Base-by-base conservation (phyloP, 1,140 invertebrate species). In the Ips typographus region DNA sequence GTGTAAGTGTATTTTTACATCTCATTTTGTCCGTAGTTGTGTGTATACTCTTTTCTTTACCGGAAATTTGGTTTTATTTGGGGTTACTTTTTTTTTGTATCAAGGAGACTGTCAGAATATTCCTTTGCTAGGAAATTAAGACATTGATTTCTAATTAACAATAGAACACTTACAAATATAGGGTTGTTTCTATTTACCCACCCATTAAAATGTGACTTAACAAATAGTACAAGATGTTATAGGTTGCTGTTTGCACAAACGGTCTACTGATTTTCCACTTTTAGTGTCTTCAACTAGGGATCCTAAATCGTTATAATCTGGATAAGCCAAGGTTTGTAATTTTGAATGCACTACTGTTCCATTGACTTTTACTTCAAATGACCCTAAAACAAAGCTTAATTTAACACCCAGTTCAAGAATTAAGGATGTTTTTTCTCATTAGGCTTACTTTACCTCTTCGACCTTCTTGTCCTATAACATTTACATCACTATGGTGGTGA, bases 281-380 rank as follows among this genome's bases (percentile, higher is more conserved):
- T 67, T 64, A 4, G 77, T 78, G 37, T 79, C 76, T 41, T 71
- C 56, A 41, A 80, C 76, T 40, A 82, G 77, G 47, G 76, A 69
- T 22, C 69, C 74, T 63, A 85, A 82, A 74, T 84, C 81, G 36
- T 81, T 74, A 71, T 78, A 80, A 66, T 81, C 78, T 42, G 84
- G 84, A 76, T 84, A 85, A 52, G 81, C 79, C 75, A 79, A 75
- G 7, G 79, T 81, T 51, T 80, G 77, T 38, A 85, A 73, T 71
- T 85, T 85, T 8, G 84, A 85, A 73, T 84, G 84, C 36, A 85
- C 77, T 51, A 82, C 71, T 44, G 75, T 74, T 8, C 73, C 80
- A 77, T 84, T 83, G 36, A 85, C 74, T 39, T 71, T 77, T 22
- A 85, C 80, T 76, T 85, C 84, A 80, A 84, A 85, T 1, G 83